phyloP scores from a whole-genome alignment of 2,113 vertebrate genomes.

The Rhegmatorhina hoffmannsi region DNA sequence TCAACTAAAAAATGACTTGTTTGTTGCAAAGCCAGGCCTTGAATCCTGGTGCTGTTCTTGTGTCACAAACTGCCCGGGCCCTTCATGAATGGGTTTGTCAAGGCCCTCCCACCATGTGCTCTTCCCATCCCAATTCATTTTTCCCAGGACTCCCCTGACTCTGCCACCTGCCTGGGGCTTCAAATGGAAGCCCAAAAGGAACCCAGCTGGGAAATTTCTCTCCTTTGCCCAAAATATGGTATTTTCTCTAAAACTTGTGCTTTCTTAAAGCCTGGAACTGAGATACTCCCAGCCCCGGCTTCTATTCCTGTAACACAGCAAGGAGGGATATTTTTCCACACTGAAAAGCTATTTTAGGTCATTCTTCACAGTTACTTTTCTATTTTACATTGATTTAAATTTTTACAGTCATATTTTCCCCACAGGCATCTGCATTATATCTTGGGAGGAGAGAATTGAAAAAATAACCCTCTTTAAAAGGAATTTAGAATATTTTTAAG shows the following conservation, averaged over 20 bases:
- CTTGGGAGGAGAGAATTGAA: background rate
- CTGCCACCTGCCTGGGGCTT: background rate
- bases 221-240: background rate
- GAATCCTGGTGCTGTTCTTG: background rate
- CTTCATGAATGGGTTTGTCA: background rate
- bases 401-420: conserved; percentile 26
- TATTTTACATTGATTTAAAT: conserved; percentile 52
- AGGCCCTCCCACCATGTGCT: background rate
- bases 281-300: background rate
- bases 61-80: background rate
- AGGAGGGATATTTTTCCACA: conserved; percentile 21
- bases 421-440: background rate
- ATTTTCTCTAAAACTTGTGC: background rate
- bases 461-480: background rate
- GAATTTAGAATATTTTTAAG: background rate
- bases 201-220: background rate
- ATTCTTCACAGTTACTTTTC: conserved; percentile 45
- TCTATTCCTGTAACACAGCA: background rate
- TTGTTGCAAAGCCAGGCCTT: background rate
- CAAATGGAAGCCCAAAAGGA: background rate
- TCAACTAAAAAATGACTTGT: background rate
- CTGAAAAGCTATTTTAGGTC: conserved; percentile 39
- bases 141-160: background rate
- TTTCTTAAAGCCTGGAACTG: background rate
- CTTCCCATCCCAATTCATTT: background rate